phyloP scores from a whole-genome alignment of 2,113 vertebrate genomes.

The Fulmarus glacialis region DNA sequence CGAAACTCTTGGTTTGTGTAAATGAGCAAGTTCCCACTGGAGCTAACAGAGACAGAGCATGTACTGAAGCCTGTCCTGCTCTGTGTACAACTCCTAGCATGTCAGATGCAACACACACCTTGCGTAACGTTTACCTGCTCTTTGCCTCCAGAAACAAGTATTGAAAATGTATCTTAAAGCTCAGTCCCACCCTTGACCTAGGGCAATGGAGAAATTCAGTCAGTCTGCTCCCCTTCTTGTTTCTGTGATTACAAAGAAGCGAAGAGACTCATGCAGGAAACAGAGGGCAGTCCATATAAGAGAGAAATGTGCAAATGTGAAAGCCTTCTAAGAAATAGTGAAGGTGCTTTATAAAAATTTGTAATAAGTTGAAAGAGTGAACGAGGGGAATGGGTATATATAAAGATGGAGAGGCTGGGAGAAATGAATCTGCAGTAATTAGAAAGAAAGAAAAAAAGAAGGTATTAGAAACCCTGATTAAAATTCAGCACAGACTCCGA shows the following conservation, averaged over 20 bases:
- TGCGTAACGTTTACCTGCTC: neutral
- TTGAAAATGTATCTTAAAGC: neutral
- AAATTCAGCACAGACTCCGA: neutral
- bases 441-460: neutral
- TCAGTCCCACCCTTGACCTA: neutral
- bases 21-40: neutral
- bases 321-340: neutral
- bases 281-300: neutral
- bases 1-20: fast-evolving
- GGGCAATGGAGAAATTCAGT: neutral
- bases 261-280: fast-evolving
- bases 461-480: neutral
- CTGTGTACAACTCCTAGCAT: neutral
- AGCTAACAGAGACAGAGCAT: neutral
- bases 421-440: neutral
- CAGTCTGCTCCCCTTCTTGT: neutral
- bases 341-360: neutral
- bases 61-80: neutral
- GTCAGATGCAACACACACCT: neutral
- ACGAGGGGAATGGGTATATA: neutral
- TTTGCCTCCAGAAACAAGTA: neutral
- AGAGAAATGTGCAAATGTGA: neutral
- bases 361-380: neutral
- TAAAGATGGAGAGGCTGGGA: neutral
- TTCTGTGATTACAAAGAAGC: neutral